phyloP scores from a whole-genome alignment of 1,140 invertebrate species.

The Eumeta japonica region DNA sequence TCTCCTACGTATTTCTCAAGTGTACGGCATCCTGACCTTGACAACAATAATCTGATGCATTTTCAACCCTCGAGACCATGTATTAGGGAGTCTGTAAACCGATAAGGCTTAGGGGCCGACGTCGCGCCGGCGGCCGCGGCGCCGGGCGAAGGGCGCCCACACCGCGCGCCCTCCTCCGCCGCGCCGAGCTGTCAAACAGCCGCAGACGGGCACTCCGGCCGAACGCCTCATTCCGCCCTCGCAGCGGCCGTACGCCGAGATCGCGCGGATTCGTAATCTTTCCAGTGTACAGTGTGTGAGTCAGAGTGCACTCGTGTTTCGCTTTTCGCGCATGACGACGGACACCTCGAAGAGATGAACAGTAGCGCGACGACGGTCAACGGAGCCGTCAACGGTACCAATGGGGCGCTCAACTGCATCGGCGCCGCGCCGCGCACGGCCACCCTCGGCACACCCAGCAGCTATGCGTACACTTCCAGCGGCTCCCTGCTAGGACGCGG shows the following conservation, averaged over 20 bases:
- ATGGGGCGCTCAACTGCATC: slow-evolving; percentile 41
- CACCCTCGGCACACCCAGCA: slow-evolving; percentile 44
- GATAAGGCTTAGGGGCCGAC: slow-evolving; percentile 31
- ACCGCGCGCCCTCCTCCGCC: slow-evolving; percentile 30
- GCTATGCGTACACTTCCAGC: slow-evolving; percentile 50
- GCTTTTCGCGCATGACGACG: slow-evolving; percentile 42
- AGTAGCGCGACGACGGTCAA: slow-evolving; percentile 49
- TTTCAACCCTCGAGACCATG: slow-evolving; percentile 41
- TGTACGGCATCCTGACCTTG: slow-evolving; percentile 31
- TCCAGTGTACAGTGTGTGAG: slow-evolving; percentile 37
- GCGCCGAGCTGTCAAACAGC: slow-evolving; percentile 52
- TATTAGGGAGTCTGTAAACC: slow-evolving; percentile 26
- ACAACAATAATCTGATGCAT: slow-evolving; percentile 30
- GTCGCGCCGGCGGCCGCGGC: slow-evolving; percentile 21
- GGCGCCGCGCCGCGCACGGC: slow-evolving; percentile 42
- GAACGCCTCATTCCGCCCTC: slow-evolving; percentile 36
- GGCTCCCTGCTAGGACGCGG: slow-evolving; percentile 45
- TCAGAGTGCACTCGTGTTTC: slow-evolving; percentile 34
- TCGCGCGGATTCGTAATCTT: too few relatives aligned
- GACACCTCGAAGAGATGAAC: slow-evolving; percentile 43
- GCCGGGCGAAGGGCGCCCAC: slow-evolving; percentile 32
- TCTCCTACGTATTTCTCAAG: too few relatives aligned
- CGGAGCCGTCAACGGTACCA: slow-evolving; percentile 44
- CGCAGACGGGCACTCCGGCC: slow-evolving; percentile 46
- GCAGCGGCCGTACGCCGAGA: slow-evolving; percentile 12